Base-by-base conservation (phyloP, 23 tunicate genomes). In the Styela clava region DNA sequence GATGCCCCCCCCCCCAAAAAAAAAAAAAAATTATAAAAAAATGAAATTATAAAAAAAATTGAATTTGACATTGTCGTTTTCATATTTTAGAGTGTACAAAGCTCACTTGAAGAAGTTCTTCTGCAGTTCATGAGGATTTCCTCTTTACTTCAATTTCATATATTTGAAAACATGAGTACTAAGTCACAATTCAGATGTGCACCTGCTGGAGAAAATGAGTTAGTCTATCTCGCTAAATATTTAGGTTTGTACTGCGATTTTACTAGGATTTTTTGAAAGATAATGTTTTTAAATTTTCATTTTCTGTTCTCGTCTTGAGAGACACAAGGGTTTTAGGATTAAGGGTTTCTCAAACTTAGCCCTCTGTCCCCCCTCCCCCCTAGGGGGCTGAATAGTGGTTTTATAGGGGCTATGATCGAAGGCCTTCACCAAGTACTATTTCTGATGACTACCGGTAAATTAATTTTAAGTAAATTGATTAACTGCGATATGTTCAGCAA, bases 121-220 rank as follows among this genome's bases (percentile, higher is more conserved):
- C 84, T 91, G 24, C 81, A 73, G 20, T 91, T 79, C 86, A 74
- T 91, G 33, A 85, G 76, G 3, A 31, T 83, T 24, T 72, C 91
- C 2, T 69, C 97, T 16, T 61, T 91, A 0, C 83, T 91, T 56
- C 91, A 91, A 51, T 67, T 82, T 34, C 97, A 83, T 31, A 30
- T 91, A 24, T 83, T 91, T 69, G 31, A 69, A 20, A 51, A 65
- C 33, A 37, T 28, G 1, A 23, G 2, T 33, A 36, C 63, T 5
- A 24, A 69, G 62, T 27, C 18, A 24, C 0, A 23, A 27, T 76
- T 76, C 65, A 52, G 63, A 27, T 76, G 64, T 27, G 71, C 81
- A 16, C 33, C 30, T 22, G 2, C 77, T 52, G 79, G 73, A 22
- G 52, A 52, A 25, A 34, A 77, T 69, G 90, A 86, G 64, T 91